Percentiles rank a stretch among this genome's conserved stretches.
Conservation (phyloP, 2,888 invertebrate genomes). For the Gari tellinella region DNA sequence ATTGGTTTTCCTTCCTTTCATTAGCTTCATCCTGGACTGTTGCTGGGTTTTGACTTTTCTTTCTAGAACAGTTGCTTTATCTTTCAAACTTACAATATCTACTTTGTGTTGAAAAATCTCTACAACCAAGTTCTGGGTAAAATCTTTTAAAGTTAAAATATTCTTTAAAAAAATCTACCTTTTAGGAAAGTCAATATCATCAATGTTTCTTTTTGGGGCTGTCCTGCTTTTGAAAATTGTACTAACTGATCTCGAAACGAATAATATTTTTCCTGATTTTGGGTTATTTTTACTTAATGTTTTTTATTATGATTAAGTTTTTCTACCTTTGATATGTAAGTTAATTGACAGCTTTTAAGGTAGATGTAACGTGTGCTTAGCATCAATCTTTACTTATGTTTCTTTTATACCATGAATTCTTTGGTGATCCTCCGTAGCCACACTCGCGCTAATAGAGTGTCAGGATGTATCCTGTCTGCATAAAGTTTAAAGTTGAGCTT, state of each 20-base stretch:
- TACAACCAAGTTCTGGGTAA: slow-evolving; percentile 12
- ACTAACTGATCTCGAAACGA: slow-evolving; percentile 7
- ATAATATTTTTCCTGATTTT: slow-evolving; percentile 19
- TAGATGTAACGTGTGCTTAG: too few relatives aligned
- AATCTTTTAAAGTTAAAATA: slow-evolving; percentile 18
- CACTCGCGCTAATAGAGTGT: too few relatives aligned
- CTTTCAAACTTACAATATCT: slow-evolving; percentile 22
- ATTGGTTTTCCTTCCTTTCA: slow-evolving; percentile 21
- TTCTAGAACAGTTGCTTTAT: slow-evolving; percentile 9
- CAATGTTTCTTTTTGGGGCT: slow-evolving; percentile 21
- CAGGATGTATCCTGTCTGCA: too few relatives aligned
- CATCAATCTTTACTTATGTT: slow-evolving; percentile 17
- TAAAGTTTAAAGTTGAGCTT: too few relatives aligned
- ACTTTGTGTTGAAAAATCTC: slow-evolving; percentile 15
- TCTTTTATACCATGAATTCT: slow-evolving; percentile 27
- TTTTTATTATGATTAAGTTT: slow-evolving; percentile 29
- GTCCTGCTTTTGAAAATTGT: slow-evolving; percentile 18
- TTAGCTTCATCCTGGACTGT: slow-evolving; percentile 26
- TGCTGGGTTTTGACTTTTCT: slow-evolving; percentile 23
- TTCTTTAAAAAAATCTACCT: slow-evolving; percentile 12
- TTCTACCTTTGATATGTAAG: slow-evolving; percentile 24
- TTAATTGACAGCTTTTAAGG: slow-evolving; percentile 18
- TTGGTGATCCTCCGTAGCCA: too few relatives aligned
- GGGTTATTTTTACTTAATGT: slow-evolving; percentile 31
- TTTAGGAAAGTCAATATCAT: slow-evolving; percentile 21